Conservation (phyloP, 2,113 vertebrate genomes). For the Zosterops pallidus region DNA sequence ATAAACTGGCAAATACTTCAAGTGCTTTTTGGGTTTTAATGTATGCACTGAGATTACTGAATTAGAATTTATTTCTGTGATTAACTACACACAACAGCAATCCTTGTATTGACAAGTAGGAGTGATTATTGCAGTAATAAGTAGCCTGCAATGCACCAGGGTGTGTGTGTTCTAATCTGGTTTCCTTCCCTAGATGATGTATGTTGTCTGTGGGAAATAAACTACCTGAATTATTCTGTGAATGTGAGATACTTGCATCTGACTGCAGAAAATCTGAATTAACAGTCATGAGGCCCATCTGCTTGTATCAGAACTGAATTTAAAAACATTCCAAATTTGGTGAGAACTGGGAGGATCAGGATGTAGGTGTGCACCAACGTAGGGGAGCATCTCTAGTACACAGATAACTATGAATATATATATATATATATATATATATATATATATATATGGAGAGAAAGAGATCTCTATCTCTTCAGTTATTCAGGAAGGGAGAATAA, state of each 20-base stretch:
- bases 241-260: neutral
- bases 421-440: neutral
- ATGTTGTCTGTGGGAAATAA: slow-evolving; percentile 5
- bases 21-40: slow-evolving; percentile 16
- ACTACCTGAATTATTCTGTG: neutral
- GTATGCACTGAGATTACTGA: neutral
- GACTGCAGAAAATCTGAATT: neutral
- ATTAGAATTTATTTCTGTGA: slow-evolving; percentile 11
- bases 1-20: slow-evolving; percentile 45
- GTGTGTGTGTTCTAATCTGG: neutral
- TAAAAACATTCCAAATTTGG: neutral
- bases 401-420: neutral
- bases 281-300: slow-evolving; percentile 5
- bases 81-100: neutral
- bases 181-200: neutral
- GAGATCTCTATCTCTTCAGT: neutral
- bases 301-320: neutral
- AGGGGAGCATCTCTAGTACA: neutral
- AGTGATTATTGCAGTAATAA: slow-evolving; percentile 32
- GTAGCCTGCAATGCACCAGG: slow-evolving; percentile 53
- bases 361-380: neutral
- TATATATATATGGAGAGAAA: neutral
- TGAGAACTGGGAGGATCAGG: neutral
- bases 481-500: neutral
- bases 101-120: slow-evolving; percentile 21